Evolutionary conservation across 2,797 vertebrate genomes (phyloP).

Genomic region (Protosalanx chinensis): DNA sequence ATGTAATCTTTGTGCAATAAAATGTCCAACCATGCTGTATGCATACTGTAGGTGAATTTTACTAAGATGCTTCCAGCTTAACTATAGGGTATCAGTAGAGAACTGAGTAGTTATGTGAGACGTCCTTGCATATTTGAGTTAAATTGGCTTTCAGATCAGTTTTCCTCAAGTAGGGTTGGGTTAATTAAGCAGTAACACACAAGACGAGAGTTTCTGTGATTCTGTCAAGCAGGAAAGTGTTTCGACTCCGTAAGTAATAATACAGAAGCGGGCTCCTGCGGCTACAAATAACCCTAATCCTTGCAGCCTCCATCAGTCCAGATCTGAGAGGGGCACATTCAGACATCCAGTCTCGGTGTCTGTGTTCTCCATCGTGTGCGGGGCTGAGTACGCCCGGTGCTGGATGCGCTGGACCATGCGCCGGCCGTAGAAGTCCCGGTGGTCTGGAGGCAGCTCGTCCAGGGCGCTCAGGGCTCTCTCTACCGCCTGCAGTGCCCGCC

Average conservation of each 20-base stretch:
- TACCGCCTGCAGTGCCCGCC: slow-evolving; percentile 82
- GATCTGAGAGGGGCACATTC: slow-evolving; percentile 29
- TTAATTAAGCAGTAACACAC: no score
- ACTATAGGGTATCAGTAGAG: no score
- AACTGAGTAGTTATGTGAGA: no score
- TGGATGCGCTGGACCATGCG: slow-evolving; percentile 89
- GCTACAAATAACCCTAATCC: no score
- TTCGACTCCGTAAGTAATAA: no score
- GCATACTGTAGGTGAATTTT: slow-evolving; percentile 1
- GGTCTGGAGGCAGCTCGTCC: slow-evolving; percentile 86
- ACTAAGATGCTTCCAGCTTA: background rate
- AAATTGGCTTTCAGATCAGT: no score
- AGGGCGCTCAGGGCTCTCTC: slow-evolving; percentile 70
- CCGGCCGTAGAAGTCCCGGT: slow-evolving; percentile 90
- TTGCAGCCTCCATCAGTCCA: slow-evolving; percentile 26
- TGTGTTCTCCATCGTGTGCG: background rate
- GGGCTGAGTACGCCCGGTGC: slow-evolving; percentile 70
- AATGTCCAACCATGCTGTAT: slow-evolving; percentile 45
- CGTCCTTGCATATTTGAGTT: no score
- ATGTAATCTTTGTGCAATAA: slow-evolving; percentile 73
- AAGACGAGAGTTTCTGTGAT: no score
- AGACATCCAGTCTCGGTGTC: slow-evolving; percentile 13
- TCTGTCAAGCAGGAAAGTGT: no score
- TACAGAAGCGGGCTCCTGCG: no score
- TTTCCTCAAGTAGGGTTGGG: no score